Conservation (phyloP, 2,113 vertebrate species). For the Heloderma charlesbogerti region DNA sequence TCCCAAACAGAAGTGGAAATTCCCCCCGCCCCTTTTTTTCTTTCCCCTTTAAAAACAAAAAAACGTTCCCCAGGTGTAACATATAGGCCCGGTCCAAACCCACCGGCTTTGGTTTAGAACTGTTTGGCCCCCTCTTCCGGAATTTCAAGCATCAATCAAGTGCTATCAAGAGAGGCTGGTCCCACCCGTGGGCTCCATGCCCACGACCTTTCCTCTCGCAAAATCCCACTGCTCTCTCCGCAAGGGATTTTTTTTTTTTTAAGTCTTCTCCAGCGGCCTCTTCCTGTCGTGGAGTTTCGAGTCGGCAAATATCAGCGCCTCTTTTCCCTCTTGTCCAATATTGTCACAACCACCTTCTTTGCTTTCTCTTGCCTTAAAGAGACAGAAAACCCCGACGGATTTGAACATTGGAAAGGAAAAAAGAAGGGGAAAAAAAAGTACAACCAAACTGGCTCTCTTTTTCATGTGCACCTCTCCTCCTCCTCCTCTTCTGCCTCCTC, state of each 20-base stretch:
- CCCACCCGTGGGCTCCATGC: background rate
- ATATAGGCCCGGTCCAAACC: conserved; percentile 67
- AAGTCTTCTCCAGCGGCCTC: conserved; percentile 45
- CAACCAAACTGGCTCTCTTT: conserved; percentile 66
- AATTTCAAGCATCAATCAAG: conserved; percentile 68
- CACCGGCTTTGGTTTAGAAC: conserved; percentile 77
- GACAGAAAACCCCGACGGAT: conserved; percentile 50
- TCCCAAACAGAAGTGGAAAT: conserved; percentile 20
- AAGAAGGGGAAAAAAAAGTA: conserved; percentile 61
- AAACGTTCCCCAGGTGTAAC: conserved; percentile 65
- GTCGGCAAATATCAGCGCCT: conserved; percentile 33
- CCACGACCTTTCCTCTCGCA: background rate
- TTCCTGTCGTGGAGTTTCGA: background rate
- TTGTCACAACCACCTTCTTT: conserved; percentile 50
- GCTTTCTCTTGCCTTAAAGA: conserved; percentile 50
- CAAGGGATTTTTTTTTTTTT: background rate
- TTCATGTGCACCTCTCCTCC: background rate
- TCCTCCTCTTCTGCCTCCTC: conserved; percentile 26
- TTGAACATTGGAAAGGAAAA: conserved; percentile 27
- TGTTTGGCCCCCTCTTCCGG: conserved; percentile 66
- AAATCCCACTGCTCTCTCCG: conserved; percentile 14
- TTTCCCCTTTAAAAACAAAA: conserved; percentile 36
- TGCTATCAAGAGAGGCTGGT: conserved; percentile 65
- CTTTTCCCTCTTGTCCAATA: conserved; percentile 1
- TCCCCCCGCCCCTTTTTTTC: conserved; percentile 18